Base-by-base conservation (phyloP, 2,888 invertebrate genomes). In the Erebia epiphron region DNA sequence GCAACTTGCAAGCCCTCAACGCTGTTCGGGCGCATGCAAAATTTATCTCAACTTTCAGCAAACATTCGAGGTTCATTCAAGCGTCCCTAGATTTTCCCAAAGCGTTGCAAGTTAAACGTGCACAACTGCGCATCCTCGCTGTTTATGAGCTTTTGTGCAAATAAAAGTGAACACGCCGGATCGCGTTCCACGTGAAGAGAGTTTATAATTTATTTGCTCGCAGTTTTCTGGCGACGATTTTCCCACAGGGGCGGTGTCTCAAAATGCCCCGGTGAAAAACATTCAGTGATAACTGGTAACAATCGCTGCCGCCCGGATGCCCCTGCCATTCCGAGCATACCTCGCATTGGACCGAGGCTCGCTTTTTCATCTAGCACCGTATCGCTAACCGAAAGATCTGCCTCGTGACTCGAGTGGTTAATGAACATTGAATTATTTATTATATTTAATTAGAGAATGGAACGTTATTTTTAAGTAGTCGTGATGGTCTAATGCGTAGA, bases 221-320 rank as follows among this genome's bases (percentile, higher is more conserved):
- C 91, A 90, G 89, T 92, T 91, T 91, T 92, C 91, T 91, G 91
- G 92, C 91, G 90, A 89, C 92, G 86, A 91, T 91, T 93, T 93
- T 93, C 93, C 93, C 93, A 93, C 93, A 92, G 91, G 89, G 88
- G 88, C 90, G 90, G 89, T 83, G 87, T 88, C 90, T 91, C 93
- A 92, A 90, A 92, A 93, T 92, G 88, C 91, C 85, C 87, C 88
- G 82, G 88, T 90, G 91, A 89, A 92, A 92, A 93, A 92, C 92
- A 92, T 91, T 91, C 93, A 91, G 93, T 92, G 92, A 93, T 93
- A 93, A 92, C 93, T 91, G 92, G 92, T 86, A 91, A 93, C 92
- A 93, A 92, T 92, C 93, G 93, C 88, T 87, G 92, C 91, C 91
- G 92, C 87, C 85, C 92, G 94, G 93, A 93, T 91, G 92, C 91